A percentile compares a stretch with the other conserved stretches of the same genome.
phyloP scores from a whole-genome alignment of 2,888 invertebrate genomes.

The Taenaris catops region DNA sequence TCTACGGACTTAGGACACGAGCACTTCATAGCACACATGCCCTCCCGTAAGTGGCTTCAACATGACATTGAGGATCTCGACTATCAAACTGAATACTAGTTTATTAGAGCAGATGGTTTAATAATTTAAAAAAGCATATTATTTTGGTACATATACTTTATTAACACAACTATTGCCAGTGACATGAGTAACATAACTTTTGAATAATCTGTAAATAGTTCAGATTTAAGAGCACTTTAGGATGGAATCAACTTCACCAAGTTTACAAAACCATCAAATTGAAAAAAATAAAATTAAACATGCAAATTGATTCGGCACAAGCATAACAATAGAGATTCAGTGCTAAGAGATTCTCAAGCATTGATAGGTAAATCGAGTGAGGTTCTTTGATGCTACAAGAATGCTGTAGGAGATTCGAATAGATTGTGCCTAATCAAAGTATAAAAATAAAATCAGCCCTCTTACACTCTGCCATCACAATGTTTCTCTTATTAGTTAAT shows the following conservation, averaged over 20 bases:
- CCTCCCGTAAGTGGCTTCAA: no score
- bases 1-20: no score
- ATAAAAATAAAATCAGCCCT: slow-evolving; percentile 59
- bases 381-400: background rate
- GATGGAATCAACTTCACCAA: slow-evolving; percentile 72
- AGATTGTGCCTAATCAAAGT: slow-evolving; percentile 59
- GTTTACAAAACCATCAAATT: slow-evolving; percentile 46
- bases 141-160: slow-evolving; percentile 35
- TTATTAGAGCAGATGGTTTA: background rate
- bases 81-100: background rate
- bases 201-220: slow-evolving; percentile 59
- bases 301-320: slow-evolving; percentile 48
- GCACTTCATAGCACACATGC: no score
- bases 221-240: slow-evolving; percentile 76
- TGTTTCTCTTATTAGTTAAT: slow-evolving; percentile 53
- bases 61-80: no score
- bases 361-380: background rate
- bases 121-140: background rate
- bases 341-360: slow-evolving; percentile 22
- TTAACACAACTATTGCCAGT: slow-evolving; percentile 61
- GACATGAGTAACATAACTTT: slow-evolving; percentile 54
- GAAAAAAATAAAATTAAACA: slow-evolving; percentile 39
- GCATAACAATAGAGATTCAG: slow-evolving; percentile 17
- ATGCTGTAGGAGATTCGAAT: slow-evolving; percentile 37
- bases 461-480: slow-evolving; percentile 72